Base-by-base conservation (phyloP, 2,797 vertebrate species). In the Spatula clypeata region DNA sequence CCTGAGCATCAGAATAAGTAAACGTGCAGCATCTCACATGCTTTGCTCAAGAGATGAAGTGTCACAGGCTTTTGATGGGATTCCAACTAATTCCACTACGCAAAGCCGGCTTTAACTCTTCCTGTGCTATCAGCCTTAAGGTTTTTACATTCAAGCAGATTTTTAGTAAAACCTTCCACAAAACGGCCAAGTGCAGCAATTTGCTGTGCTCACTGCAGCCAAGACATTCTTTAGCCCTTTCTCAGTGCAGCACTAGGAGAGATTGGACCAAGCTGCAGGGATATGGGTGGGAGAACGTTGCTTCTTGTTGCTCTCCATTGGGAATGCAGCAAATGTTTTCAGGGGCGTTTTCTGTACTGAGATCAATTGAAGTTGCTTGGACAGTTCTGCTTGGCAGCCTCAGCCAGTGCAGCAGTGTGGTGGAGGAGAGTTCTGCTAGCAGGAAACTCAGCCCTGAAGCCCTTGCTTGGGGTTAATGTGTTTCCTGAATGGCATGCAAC, bases 21-120 rank as follows among this genome's bases (percentile, higher is more conserved):
- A 71, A 85, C 1, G 9, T 62, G 54, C 61, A 88, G 61, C 29
- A 45, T 42, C 84, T 95, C 91, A 74, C 67, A 83, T 31, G 40
- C 79, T 93, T 51, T 88, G 45, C 54, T 54, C 77, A 76, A 82
- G 74, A 83, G 61, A 79, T 42, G 62, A 82, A 77, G 83, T 31
- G 4, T 10, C 36, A 16, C 0, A 1, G 49, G 34, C 75, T 93
- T 92, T 77, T 85, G 81, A 74, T n/a, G 67, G 38, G 54, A 40
- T 74, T 94, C 86, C 90, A 94, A 0, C 62, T 76, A 67, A 89
- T 36, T 77, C 69, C 79, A 55, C 57, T 65, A 47, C 13, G 45
- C 40, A 73, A 81, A 64, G 19, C 74, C 47, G 65, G 10, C 72
- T 65, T 79, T 70, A 86, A 51, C 19, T 51, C 80, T 17, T 74